Evolutionary conservation across 2,888 invertebrate genomes (phyloP).

Genomic region (Operophtera brumata): DNA sequence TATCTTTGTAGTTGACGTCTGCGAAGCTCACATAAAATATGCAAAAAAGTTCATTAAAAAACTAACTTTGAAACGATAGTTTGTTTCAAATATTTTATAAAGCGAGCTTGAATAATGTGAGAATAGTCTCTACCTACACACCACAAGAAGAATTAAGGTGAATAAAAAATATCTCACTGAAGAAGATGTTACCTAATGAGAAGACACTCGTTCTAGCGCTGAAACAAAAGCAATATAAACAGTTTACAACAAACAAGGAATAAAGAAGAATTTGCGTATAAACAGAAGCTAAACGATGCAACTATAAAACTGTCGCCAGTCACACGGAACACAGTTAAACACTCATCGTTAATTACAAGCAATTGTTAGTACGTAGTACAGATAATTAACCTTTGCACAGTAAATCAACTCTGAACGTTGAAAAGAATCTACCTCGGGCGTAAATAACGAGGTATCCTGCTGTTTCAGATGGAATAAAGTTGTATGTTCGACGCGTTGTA

Average conservation of each 20-base stretch:
- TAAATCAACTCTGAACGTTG: conserved; percentile 30
- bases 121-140: no score
- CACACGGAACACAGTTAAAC: conserved; percentile 3
- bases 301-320: conserved; percentile 23
- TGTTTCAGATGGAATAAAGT: conserved; percentile 35
- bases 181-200: no score
- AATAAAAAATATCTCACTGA: no score
- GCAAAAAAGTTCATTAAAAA: no score
- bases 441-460: conserved; percentile 51
- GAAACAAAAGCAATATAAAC: not conserved
- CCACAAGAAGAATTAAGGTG: no score
- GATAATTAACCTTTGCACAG: conserved; percentile 25
- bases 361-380: conserved; percentile 29
- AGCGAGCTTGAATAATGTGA: no score
- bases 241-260: not conserved
- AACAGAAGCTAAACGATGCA: conserved; percentile 4
- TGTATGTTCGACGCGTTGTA: conserved; percentile 31
- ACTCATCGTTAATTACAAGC: conserved; percentile 27
- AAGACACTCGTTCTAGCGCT: no score
- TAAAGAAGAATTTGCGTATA: not conserved
- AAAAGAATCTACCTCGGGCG: conserved; percentile 34
- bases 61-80: not conserved
- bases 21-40: no score
- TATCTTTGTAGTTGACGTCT: not conserved
- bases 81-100: not conserved